Conservation (phyloP, 2,797 vertebrate species). For the Hyperoplus lanceolatus region DNA sequence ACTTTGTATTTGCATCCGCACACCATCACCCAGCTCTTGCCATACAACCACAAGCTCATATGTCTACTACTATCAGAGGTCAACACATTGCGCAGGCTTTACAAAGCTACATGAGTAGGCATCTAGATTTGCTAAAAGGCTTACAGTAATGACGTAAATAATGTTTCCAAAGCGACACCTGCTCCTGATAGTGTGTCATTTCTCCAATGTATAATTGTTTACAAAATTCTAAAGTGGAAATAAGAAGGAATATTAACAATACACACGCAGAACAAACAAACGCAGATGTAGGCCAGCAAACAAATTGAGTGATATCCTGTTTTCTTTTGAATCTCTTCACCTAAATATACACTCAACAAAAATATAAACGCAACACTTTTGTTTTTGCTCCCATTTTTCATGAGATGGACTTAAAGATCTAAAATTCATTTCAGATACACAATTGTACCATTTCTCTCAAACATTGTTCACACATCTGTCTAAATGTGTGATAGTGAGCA, state of each 20-base stretch:
- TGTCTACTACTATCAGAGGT: slow-evolving; percentile 29
- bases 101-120: slow-evolving; percentile 2
- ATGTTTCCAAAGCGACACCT: slow-evolving; percentile 1
- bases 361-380: too few relatives aligned
- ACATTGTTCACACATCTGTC: too few relatives aligned
- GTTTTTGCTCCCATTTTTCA: too few relatives aligned
- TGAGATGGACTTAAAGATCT: too few relatives aligned
- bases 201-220: slow-evolving; percentile 40
- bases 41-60: slow-evolving; percentile 26
- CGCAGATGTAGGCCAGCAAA: slow-evolving; percentile 58
- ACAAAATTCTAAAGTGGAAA: slow-evolving; percentile 54
- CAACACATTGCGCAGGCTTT: background rate
- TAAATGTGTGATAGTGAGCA: too few relatives aligned
- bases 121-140: background rate
- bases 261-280: slow-evolving; percentile 58
- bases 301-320: slow-evolving; percentile 76
- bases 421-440: too few relatives aligned
- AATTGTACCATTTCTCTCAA: too few relatives aligned
- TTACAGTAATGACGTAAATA: background rate
- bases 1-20: slow-evolving; percentile 34
- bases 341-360: too few relatives aligned
- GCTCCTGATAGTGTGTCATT: background rate
- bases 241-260: slow-evolving; percentile 42
- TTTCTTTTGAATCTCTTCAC: slow-evolving; percentile 60
- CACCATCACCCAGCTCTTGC: slow-evolving; percentile 26